Base-by-base conservation (phyloP, 2,113 vertebrate species). In the Polyodon spathula region DNA sequence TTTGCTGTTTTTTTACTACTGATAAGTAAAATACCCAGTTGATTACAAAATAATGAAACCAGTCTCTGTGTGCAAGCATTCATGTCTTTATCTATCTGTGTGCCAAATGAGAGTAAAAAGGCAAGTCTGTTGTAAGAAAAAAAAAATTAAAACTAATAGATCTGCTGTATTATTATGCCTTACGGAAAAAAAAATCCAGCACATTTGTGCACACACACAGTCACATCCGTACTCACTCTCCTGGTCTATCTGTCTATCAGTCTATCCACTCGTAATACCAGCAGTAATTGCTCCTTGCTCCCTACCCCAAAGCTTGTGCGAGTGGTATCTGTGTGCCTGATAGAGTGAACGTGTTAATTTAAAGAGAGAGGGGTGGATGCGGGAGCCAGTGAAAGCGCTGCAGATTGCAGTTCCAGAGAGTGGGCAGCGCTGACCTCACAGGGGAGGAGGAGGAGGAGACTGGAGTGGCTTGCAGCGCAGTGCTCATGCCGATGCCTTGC, bases 341-440 rank as follows among this genome's bases (percentile, higher is more conserved):
- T 65, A 67, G 64, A 83, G 80, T 66, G 78, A 86, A 86, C 81
- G 86, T 83, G 84, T 86, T 84, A 86, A 86, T 79, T 72, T 80
- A 67, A 70, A 64, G 69, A 83, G 78, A 90, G 87, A 91, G 75
- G 80, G 86, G 91, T 93, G 89, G 90, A 84, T 84, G 79, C 76
- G 81, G 84, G 81, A 90, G 88, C 91, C 91, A 90, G 90, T 96
- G 87, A 87, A 86, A 66, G 63, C 81, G 80, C 75, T 83, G 85
- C 84, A 79, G 79, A 82, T 83, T 83, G 80, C 88, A 40, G 88
- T 89, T 86, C 90, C 86, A 86, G 86, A 90, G 86, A 83, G 87
- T 90, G 92, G 92, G 87, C 91, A 88, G 88, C 84, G 88, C 88
- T 93, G 93, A 94, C 92, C 92, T 93, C 93, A 93, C 93, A 92